Percentiles rank a stretch among this genome's conserved stretches.
Conservation (phyloP, 53 echinoderm and acorn worm genomes). For the Zoroaster sp. region DNA sequence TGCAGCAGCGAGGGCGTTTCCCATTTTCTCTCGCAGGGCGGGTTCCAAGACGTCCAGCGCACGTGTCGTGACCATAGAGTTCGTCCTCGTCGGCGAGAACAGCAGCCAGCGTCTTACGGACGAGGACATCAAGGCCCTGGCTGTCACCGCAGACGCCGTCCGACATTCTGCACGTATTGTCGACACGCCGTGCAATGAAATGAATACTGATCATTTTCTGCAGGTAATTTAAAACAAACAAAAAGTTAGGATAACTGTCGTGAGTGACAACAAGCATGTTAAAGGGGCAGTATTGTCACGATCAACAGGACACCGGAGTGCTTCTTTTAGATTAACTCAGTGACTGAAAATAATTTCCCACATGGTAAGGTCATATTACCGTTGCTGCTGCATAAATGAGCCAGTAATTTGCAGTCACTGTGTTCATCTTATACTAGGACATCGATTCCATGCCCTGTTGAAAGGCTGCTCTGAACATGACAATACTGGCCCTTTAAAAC, state of each 20-base stretch:
- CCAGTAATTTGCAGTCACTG: too few species aligned
- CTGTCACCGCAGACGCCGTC: conserved; percentile 66
- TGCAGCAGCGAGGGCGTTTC: conserved; percentile 90
- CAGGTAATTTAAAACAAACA: conserved; percentile 52
- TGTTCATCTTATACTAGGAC: too few species aligned
- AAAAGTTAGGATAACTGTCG: too few species aligned
- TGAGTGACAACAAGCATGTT: too few species aligned
- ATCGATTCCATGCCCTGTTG: too few species aligned
- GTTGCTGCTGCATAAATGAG: too few species aligned
- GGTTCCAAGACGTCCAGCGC: conserved; percentile 58
- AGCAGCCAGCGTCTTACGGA: conserved; percentile 61
- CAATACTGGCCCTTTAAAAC: too few species aligned
- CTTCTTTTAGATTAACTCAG: too few species aligned
- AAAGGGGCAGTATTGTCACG: not conserved
- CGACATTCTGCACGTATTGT: conserved; percentile 81
- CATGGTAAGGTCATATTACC: too few species aligned
- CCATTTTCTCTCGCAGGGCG: conserved; percentile 84
- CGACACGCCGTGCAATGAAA: conserved; percentile 93
- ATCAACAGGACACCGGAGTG: too few species aligned
- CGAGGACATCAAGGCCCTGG: conserved; percentile 66
- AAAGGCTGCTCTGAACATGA: too few species aligned
- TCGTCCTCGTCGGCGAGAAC: conserved; percentile 71
- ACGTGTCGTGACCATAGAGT: conserved; percentile 79
- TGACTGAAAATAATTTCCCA: too few species aligned
- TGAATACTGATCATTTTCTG: conserved; percentile 93